Conservation (phyloP, 2,888 invertebrate species). For the Matsumyia berberina region DNA sequence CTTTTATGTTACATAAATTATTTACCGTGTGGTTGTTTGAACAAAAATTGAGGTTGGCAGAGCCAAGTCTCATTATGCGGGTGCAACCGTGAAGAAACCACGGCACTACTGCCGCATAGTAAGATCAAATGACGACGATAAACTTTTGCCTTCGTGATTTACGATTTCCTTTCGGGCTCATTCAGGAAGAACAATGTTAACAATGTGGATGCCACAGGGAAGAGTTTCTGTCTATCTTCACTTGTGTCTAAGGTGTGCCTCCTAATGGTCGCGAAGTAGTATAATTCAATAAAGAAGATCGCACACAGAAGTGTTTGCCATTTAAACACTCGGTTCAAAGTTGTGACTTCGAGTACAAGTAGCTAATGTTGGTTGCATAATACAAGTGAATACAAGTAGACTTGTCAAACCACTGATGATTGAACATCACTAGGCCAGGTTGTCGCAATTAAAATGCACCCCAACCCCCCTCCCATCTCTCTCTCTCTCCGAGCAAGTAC, state of each 20-base stretch:
- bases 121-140: conserved; percentile 54
- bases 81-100: conserved; percentile 74
- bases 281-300: conserved; percentile 14
- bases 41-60: conserved; percentile 62
- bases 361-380: conserved; percentile 31
- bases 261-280: conserved; percentile 9
- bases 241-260: conserved; percentile 52
- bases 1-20: conserved; percentile 73
- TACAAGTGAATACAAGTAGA: conserved; percentile 35
- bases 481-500: conserved; percentile 4
- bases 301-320: conserved; percentile 18
- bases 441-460: conserved; percentile 35
- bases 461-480: conserved; percentile 15
- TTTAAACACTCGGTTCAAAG: neutral
- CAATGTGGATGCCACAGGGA: neutral
- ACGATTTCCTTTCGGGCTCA: conserved; percentile 35
- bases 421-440: neutral
- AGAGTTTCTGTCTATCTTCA: neutral
- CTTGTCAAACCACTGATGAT: conserved; percentile 42
- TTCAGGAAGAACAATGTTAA: conserved; percentile 61
- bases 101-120: conserved; percentile 2
- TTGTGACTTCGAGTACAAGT: conserved; percentile 43
- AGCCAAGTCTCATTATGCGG: conserved; percentile 69
- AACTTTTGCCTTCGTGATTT: conserved; percentile 63
- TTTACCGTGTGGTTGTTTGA: conserved; percentile 14